A percentile compares a stretch with the other conserved stretches of the same genome.
These are phyloP conservation scores for Pseudomyrmex flavicornis DNA, from an alignment of 1,140 invertebrate genomes.

Conservation along the genomic window DNA sequence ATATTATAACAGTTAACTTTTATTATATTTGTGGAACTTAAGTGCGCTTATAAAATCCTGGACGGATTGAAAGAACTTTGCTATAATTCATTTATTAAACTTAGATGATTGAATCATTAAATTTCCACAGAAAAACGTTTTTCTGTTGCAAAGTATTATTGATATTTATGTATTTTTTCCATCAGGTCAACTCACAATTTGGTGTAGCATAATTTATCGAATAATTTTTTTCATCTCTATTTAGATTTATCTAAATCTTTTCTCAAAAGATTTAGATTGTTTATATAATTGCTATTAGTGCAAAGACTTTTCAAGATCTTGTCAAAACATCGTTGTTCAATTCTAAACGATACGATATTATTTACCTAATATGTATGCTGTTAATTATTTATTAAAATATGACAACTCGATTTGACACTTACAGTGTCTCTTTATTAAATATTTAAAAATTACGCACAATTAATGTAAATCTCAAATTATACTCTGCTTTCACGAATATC, in stretches of 20 bases:
- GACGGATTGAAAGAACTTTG: conserved; percentile 71
- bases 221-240: not conserved
- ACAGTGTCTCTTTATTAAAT: not conserved
- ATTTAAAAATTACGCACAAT: conserved; percentile 9
- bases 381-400: not conserved
- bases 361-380: not conserved
- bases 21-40: conserved; percentile 55
- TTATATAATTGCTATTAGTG: not conserved
- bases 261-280: not conserved
- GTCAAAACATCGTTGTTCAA: conserved; percentile 30
- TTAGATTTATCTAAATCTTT: not conserved
- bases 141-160: conserved; percentile 9
- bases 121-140: conserved; percentile 45
- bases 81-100: conserved; percentile 51
- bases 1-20: conserved; percentile 13
- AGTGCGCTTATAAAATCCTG: conserved; percentile 62
- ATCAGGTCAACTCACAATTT: conserved; percentile 17
- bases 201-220: not conserved
- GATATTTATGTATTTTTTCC: conserved; percentile 1
- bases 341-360: conserved; percentile 19
- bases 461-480: conserved; percentile 58
- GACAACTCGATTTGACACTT: not conserved
- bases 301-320: conserved; percentile 10
- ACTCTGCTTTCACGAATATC: conserved; percentile 83
- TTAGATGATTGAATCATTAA: conserved; percentile 67